phyloP scores from a whole-genome alignment of 1,140 invertebrate species.

The Pseudomyrmex gracilis region DNA sequence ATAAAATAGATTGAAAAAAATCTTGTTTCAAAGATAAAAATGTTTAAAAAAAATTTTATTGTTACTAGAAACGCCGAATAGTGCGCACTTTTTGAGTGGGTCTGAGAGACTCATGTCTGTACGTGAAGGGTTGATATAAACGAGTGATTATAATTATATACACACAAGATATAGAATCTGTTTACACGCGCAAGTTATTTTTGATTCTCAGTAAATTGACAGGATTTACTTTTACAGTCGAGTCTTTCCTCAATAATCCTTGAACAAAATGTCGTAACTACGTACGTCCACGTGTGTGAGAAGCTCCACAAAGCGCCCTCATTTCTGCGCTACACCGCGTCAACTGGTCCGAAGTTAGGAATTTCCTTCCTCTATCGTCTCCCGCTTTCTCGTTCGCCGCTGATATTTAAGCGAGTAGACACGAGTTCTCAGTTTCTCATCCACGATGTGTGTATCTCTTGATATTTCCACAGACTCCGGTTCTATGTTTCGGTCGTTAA shows the following conservation, averaged over 20 bases:
- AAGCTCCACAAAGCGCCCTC: not conserved
- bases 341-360: slow-evolving; percentile 36
- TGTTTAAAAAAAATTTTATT: too few species aligned
- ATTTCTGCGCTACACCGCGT: slow-evolving; percentile 2
- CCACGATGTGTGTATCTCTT: slow-evolving; percentile 29
- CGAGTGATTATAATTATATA: too few species aligned
- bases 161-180: too few species aligned
- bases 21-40: too few species aligned
- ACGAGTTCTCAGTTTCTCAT: slow-evolving; percentile 26
- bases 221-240: not conserved
- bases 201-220: not conserved
- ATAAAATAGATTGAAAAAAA: too few species aligned
- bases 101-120: too few species aligned
- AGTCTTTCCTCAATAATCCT: not conserved
- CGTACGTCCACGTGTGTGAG: not conserved
- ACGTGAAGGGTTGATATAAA: too few species aligned
- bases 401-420: slow-evolving; percentile 9
- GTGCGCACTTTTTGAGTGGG: too few species aligned
- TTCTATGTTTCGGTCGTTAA: slow-evolving; percentile 22
- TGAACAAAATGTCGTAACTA: slow-evolving; percentile 23
- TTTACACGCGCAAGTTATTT: not conserved
- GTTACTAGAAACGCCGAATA: too few species aligned
- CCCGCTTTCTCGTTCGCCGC: slow-evolving; percentile 39
- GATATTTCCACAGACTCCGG: slow-evolving; percentile 38
- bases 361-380: slow-evolving; percentile 39